Base-by-base conservation (phyloP, 1,140 invertebrate species). In the Augochlora pura region DNA sequence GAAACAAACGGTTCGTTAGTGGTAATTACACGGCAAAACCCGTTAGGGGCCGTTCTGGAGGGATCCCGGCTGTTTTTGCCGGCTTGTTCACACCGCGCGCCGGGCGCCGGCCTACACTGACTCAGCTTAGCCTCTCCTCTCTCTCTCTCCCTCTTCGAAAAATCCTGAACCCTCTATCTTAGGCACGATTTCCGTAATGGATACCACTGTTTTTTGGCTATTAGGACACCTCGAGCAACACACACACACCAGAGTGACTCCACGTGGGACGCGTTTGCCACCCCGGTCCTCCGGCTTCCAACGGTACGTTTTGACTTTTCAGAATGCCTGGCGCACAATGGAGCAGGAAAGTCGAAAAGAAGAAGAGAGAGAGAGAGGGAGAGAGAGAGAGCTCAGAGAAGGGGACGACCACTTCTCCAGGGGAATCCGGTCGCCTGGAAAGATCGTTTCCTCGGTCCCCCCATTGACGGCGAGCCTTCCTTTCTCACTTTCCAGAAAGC, bases 1-100 rank as follows among this genome's bases (percentile, higher is more conserved):
- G 84, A 80, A 81, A 86, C 85, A 86, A 86, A 86, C 85, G 77
- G 85, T 86, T 86, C 54, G 54, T 57, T 57, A 57, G 54, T 57
- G 54, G 54, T 57, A 57, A 57, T 57, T 57, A 57, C 54, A 57
- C 54, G 54, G 21, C 21, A 6, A 6, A 8, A 57, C 54, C 54
- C 54, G 54, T 57, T 57, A 57, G 54, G 21, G 18, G 67, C 57
- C 42, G 42, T 12, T 46, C 42, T 46, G 14, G 42, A 46, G 42
- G 42, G 42, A 46, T 46, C 42, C 42, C 42, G 42, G 1, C 42
- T 46, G 63, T 73, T 27, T 65, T 64, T 21, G 12, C 52, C 4
- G 6, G 5, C 21, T 1, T 18, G 46, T 71, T 71, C 46, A 32
- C 65, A 27, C 54, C n/a, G 54, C n/a, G 54, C 18, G 32, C 32